Base-by-base conservation (phyloP, 2,888 invertebrate species). In the Ectobius pallidus region DNA sequence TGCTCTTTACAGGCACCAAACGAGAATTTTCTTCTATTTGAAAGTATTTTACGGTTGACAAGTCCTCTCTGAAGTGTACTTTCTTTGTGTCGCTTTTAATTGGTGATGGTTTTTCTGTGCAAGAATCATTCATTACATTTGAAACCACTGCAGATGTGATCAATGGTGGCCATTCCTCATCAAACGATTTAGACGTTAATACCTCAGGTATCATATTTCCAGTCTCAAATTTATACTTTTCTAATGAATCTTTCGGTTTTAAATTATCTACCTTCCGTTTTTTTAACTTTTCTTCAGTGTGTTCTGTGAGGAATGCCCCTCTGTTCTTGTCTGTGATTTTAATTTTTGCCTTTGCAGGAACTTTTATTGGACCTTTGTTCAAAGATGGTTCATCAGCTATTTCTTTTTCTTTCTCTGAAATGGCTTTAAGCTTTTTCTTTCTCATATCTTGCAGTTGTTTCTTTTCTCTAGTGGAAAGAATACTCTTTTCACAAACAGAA, bases 301-400 rank as follows among this genome's bases (percentile, higher is more conserved):
- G 71, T 78, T 84, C 83, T 22, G 83, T 83, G 61, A 90, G 81
- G 78, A 88, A 88, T 46, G 87, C 87, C 0, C 87, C 87, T 34
- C 89, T 84, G 77, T 87, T 88, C 34, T 83, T 83, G 25, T 81
- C 77, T 0, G 87, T 86, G 7, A 87, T 76, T 80, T 88, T 90
- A 0, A 85, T 84, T 46, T 44, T 44, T 6, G 46, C 46, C 18
- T 65, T 25, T 11, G 46, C 65, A 44, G 18, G 42, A 4, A 46
- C n/a, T 27, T 27, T 65, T 1, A 27, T 1, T 18, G 25, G n/a
- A n/a, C n/a, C 14, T 22, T n/a, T 1, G 16, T 22, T n/a, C 27
- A 27, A n/a, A 44, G 46, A 44, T 34, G 65, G n/a, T 18, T 79
- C 79, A 74, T 78, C 81, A 22, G 70, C 70, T 70, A 73, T 74